Evolutionary conservation across 2,113 vertebrate species (phyloP).

Genomic region (Phainopepla nitens): DNA sequence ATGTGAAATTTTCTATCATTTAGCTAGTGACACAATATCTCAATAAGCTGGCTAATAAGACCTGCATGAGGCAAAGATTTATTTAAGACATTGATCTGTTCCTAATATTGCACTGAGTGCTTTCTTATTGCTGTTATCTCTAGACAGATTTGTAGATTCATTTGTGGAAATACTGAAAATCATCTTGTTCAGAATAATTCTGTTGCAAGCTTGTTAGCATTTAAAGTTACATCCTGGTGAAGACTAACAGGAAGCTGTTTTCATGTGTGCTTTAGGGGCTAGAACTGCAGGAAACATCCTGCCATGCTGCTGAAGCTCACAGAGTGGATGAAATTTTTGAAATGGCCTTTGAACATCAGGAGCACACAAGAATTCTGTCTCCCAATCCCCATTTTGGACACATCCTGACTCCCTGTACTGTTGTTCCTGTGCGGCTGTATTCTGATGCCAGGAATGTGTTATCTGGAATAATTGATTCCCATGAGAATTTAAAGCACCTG

Average conservation of each 20-base stretch:
- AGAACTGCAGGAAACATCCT: constrained; percentile 96
- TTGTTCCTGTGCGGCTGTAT: constrained; percentile 85
- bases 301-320: constrained; percentile 92
- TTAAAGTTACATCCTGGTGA: background rate
- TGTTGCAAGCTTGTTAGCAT: background rate
- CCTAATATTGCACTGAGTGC: background rate
- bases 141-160: background rate
- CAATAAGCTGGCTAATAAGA: background rate
- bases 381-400: constrained; percentile 92
- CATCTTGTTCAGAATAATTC: background rate
- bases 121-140: background rate
- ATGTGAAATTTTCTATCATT: background rate
- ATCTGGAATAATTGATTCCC: constrained; percentile 92
- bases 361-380: constrained; percentile 70
- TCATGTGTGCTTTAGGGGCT: constrained; percentile 78
- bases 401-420: constrained; percentile 85
- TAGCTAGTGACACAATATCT: background rate
- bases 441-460: constrained; percentile 91
- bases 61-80: background rate
- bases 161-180: background rate
- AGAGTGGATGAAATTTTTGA: constrained; percentile 95
- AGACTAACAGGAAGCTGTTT: background rate
- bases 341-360: constrained; percentile 84
- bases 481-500: constrained; percentile 87
- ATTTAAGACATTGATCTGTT: background rate